Evolutionary conservation across 2,113 vertebrate genomes (phyloP), one percentile per base, ranked within the genome.

Genomic region (Podarcis muralis): DNA sequence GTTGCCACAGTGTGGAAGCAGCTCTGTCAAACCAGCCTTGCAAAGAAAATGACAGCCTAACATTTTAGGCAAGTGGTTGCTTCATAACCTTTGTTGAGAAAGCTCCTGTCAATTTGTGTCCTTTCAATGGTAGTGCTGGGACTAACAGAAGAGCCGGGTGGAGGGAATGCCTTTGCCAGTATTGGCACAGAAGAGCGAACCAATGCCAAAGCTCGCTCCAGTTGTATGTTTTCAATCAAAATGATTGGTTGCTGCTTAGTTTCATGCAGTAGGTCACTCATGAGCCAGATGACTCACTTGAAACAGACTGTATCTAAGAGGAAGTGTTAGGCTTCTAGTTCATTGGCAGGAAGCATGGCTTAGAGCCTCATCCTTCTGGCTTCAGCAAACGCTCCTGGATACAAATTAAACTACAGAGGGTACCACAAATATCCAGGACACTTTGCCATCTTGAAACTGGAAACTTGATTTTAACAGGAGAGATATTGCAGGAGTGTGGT

Each of bases 1-100:
- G 18, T 62, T 84, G 81, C 57, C 1, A 5, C 32, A 20, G 74
- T 74, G 79, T 81, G 62, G 75, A 94, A 85, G 27, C 69, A 89
- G 86, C 40, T 9, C 37, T 40, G 72, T 22, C 48, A 23, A 32
- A 66, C 88, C 88, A 93, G 81, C 69, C 84, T 53, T 86, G 37
- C 91, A 91, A 84, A 90, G 32, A 85, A 0, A 2, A 82, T 85
- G 62, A 18, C 23, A 80, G 89, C 84, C 81, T 85, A n/a, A 88
- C 43, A 81, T 78, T 77, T 37, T 1, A 74, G 77, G 25, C 40
- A 92, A 25, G 9, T 68, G 23, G 74, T 86, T 92, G 77, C 30
- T 89, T 79, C 71, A 12, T 88, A 86, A 85, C 88, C 48, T 48
- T 37, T 2, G 87, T 57, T 74, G 57, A 0, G 0, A 65, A 71